Conservation (phyloP, 2,113 vertebrate species). For the Amphilophus citrinellus region DNA sequence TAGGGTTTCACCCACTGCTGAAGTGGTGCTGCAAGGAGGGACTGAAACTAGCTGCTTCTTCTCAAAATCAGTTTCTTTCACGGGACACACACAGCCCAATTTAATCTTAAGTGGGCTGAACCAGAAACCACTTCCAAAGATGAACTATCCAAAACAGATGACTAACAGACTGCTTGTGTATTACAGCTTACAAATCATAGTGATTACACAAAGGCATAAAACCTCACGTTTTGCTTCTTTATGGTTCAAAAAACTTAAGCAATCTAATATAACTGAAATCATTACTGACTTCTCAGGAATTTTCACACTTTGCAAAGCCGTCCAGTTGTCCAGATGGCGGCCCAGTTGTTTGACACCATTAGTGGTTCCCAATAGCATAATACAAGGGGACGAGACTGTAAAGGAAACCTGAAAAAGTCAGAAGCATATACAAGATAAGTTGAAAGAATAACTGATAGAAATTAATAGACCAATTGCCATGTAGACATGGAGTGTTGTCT, state of each 20-base stretch:
- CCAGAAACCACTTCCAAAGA: not conserved
- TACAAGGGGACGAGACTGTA: not conserved
- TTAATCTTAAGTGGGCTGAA: not conserved
- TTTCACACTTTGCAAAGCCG: not conserved
- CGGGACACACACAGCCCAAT: not conserved
- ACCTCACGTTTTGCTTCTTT: not conserved
- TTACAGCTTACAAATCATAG: not conserved
- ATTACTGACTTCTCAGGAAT: not conserved
- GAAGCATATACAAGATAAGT: not conserved
- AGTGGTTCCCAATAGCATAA: not conserved
- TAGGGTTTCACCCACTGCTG: constrained; percentile 14
- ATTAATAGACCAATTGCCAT: not conserved
- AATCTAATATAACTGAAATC: accelerated
- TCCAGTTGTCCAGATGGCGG: not conserved
- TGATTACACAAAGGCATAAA: not conserved
- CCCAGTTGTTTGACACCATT: not conserved
- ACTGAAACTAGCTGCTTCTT: not conserved
- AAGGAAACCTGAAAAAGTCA: not conserved
- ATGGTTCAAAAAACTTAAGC: not conserved
- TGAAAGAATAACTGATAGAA: not conserved
- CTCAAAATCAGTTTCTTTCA: not conserved
- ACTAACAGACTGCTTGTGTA: not conserved
- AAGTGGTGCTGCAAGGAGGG: not conserved
- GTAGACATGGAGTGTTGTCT: not conserved
- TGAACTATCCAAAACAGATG: not conserved